These are phyloP conservation scores for Anodontia alba DNA, from an alignment of 2,888 invertebrate genomes.

Conservation along the genomic window DNA sequence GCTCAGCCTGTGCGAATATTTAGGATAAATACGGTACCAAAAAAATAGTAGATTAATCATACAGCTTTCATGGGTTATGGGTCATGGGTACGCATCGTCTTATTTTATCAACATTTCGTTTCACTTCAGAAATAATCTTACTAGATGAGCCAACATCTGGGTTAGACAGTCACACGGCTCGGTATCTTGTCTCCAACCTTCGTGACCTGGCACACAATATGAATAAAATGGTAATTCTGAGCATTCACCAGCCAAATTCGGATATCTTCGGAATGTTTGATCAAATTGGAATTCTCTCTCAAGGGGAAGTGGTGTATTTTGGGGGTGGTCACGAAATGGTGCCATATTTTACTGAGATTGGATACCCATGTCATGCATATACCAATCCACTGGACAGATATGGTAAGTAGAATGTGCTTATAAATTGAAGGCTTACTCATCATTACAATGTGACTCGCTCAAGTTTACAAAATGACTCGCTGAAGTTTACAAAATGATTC, in stretches of 20 bases:
- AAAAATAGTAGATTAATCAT: no score
- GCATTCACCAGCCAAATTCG: constrained; percentile 87
- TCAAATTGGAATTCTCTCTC: constrained; percentile 71
- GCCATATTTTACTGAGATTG: constrained; percentile 97
- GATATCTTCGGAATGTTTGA: constrained; percentile 75
- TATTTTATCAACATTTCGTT: no score
- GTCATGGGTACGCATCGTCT: no score
- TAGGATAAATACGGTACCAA: no score
- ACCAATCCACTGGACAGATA: constrained; percentile 99
- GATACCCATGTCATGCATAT: constrained; percentile 97
- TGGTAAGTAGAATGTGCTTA: no score
- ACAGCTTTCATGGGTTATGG: no score
- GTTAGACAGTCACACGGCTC: constrained; percentile 97
- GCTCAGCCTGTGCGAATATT: no score
- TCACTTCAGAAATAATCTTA: constrained; percentile 93
- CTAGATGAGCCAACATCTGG: constrained; percentile 95
- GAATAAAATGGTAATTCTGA: constrained; percentile 90
- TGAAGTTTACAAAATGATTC: no score
- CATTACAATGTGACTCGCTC: neutral
- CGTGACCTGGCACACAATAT: constrained; percentile 67
- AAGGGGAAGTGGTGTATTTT: constrained; percentile 89
- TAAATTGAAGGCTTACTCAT: neutral
- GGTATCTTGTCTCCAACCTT: constrained; percentile 84
- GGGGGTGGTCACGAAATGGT: constrained; percentile 91
- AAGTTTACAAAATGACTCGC: neutral